phyloP scores from a whole-genome alignment of 2,888 invertebrate genomes.

The Nemotelus pantherinus region DNA sequence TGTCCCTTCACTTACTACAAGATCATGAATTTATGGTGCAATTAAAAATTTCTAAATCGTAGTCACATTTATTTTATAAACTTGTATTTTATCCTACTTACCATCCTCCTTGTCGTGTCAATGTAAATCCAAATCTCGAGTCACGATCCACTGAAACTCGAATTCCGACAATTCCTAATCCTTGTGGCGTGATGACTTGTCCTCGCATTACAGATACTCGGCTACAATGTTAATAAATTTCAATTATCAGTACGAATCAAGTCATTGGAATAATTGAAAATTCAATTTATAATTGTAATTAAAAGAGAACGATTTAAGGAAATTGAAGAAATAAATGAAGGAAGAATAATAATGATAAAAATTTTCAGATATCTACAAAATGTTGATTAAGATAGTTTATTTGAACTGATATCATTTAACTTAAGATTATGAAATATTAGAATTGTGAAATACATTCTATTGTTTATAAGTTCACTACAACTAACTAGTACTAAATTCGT shows the following conservation, averaged over 20 bases:
- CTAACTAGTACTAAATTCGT: no score
- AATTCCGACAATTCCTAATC: conserved; percentile 96
- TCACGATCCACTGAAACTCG: conserved; percentile 95
- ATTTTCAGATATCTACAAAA: conserved; percentile 26
- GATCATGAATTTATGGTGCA: conserved; percentile 23
- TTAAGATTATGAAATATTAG: no score
- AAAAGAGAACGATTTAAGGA: background rate
- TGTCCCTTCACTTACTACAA: no score
- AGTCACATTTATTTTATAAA: background rate
- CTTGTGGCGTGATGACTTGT: conserved; percentile 93
- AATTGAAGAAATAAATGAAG: conserved; percentile 12
- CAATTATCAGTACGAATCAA: conserved; percentile 35
- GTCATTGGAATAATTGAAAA: conserved; percentile 28
- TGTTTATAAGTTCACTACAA: no score
- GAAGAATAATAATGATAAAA: no score
- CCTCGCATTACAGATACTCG: conserved; percentile 99
- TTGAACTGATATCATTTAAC: no score
- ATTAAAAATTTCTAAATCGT: conserved; percentile 19
- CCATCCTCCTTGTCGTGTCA: conserved; percentile 94
- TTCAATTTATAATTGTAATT: conserved; percentile 31
- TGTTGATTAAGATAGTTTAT: conserved; percentile 3
- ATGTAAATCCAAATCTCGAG: conserved; percentile 94
- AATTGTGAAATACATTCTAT: no score
- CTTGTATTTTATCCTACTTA: conserved; percentile 68
- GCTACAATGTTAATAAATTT: conserved; percentile 70